These are phyloP conservation scores for Bubo blakistoni DNA, from an alignment of 2,113 vertebrate genomes.

Conservation along the genomic window DNA sequence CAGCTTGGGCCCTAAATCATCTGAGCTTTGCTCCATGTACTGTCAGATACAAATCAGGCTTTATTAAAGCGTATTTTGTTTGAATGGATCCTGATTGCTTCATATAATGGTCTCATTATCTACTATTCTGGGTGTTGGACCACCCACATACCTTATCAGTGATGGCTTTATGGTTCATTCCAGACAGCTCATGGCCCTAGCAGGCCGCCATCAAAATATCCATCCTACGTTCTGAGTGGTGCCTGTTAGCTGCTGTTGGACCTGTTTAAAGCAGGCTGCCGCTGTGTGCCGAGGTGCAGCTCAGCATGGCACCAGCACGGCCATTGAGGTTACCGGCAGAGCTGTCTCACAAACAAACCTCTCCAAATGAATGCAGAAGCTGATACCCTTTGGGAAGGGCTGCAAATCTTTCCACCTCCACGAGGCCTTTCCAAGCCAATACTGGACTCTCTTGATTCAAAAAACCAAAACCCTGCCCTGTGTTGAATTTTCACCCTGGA, in stretches of 20 bases:
- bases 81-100: neutral
- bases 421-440: neutral
- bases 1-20: neutral
- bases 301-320: neutral
- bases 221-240: neutral
- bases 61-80: neutral
- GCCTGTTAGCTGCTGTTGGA: neutral
- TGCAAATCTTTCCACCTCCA: neutral
- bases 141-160: neutral
- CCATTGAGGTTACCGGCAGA: neutral
- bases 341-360: accelerated
- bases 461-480: accelerated
- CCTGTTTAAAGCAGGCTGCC: neutral
- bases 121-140: neutral
- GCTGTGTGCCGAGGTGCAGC: accelerated
- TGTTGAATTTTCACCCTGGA: neutral
- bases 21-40: neutral
- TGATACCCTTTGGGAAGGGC: neutral
- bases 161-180: neutral
- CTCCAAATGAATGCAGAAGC: neutral
- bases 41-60: neutral
- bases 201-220: neutral
- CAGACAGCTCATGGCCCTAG: neutral
- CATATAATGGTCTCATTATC: neutral
- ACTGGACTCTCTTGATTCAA: neutral